Evolutionary conservation across 2,113 vertebrate genomes (phyloP).

Genomic region (Sapajus apella): DNA sequence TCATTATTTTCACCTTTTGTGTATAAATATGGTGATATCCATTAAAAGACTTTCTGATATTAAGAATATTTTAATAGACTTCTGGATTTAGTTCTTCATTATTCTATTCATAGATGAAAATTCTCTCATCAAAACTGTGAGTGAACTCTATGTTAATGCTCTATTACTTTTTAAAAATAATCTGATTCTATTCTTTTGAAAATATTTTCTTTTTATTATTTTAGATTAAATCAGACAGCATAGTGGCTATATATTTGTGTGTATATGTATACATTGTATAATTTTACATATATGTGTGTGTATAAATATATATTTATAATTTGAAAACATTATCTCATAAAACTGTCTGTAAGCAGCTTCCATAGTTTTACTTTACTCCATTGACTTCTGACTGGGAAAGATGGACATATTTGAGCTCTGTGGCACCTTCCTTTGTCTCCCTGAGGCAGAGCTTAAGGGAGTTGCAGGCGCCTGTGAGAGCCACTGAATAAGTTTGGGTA

Average conservation of each 20-base stretch:
- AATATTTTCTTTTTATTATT: background rate
- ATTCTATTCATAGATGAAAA: background rate
- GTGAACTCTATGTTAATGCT: background rate
- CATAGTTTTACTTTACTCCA: constrained; percentile 36
- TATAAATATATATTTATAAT: background rate
- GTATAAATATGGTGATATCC: background rate
- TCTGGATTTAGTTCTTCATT: background rate
- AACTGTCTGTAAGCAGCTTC: background rate
- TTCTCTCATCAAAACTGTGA: background rate
- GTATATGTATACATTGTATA: no score
- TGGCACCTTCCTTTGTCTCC: constrained; percentile 38
- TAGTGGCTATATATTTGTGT: background rate
- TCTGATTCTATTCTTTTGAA: background rate
- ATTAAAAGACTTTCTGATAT: background rate
- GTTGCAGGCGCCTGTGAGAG: constrained; percentile 29
- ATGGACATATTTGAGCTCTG: constrained; percentile 43
- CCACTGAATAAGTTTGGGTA: background rate
- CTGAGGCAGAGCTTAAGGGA: constrained; percentile 69
- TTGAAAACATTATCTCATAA: constrained; percentile 40
- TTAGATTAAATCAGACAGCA: background rate
- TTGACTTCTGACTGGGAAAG: constrained; percentile 44
- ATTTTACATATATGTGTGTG: no score
- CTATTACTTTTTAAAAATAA: background rate
- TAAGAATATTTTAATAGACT: background rate
- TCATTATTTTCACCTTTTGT: background rate